phyloP scores from a whole-genome alignment of 1,140 invertebrate genomes.

The Periplaneta americana region DNA sequence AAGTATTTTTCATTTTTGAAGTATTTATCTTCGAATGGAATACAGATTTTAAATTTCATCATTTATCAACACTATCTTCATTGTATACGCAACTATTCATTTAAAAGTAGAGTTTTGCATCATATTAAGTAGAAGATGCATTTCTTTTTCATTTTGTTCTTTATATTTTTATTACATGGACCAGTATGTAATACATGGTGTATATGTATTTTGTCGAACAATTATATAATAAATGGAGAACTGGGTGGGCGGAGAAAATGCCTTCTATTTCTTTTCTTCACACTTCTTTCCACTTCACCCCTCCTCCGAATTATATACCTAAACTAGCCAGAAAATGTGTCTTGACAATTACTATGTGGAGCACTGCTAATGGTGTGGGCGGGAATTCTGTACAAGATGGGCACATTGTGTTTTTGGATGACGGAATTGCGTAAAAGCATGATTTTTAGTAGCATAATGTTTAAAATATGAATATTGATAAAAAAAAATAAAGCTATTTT shows the following conservation, averaged over 20 bases:
- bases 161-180: not conserved
- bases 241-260: not conserved
- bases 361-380: no score
- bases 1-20: not conserved
- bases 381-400: no score
- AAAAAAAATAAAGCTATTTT: no score
- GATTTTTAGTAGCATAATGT: no score
- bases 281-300: no score
- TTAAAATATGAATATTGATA: no score
- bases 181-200: not conserved
- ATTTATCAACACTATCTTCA: not conserved
- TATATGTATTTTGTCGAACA: not conserved
- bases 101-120: not conserved
- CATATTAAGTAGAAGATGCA: not conserved
- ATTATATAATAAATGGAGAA: conserved; percentile 9
- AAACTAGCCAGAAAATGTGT: no score
- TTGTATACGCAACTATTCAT: not conserved
- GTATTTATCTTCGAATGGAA: not conserved
- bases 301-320: no score
- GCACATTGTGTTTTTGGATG: no score
- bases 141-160: not conserved
- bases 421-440: no score
- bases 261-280: not conserved
- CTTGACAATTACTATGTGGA: no score
- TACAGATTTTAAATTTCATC: not conserved